These are phyloP conservation scores for Carollia perspicillata DNA, from an alignment of 2,113 vertebrate species.

Conservation along the genomic window DNA sequence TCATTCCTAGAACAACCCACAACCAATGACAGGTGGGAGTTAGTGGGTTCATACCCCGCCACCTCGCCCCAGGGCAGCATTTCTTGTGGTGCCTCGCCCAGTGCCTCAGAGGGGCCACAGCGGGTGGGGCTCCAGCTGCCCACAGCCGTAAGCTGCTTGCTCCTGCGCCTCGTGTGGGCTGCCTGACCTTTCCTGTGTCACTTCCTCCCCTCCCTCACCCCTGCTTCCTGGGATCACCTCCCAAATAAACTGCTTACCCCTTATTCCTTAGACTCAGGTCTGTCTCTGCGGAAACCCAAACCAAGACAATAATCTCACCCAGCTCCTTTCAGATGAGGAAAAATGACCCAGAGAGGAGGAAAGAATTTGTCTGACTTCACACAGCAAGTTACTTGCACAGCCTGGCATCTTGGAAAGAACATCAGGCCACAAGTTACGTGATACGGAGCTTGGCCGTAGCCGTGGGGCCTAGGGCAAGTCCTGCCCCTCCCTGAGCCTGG, in stretches of 20 bases:
- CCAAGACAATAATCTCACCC: not conserved
- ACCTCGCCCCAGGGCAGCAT: fast-evolving
- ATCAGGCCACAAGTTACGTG: not conserved
- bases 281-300: not conserved
- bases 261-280: not conserved
- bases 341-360: not conserved
- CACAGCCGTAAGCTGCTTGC: fast-evolving
- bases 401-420: not conserved
- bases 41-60: not conserved
- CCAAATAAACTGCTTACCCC: not conserved
- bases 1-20: not conserved
- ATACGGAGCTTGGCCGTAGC: not conserved
- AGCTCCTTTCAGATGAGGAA: not conserved
- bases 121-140: not conserved
- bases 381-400: not conserved
- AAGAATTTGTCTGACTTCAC: not conserved
- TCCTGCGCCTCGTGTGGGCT: not conserved
- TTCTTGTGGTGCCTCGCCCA: fast-evolving
- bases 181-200: not conserved
- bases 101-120: not conserved
- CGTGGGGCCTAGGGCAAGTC: not conserved
- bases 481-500: not conserved
- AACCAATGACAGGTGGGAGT: fast-evolving
- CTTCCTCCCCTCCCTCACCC: not conserved
- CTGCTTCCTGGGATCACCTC: not conserved